These are phyloP conservation scores for Antheraea pernyi DNA, from an alignment of 1,140 invertebrate genomes.

Conservation along the genomic window DNA sequence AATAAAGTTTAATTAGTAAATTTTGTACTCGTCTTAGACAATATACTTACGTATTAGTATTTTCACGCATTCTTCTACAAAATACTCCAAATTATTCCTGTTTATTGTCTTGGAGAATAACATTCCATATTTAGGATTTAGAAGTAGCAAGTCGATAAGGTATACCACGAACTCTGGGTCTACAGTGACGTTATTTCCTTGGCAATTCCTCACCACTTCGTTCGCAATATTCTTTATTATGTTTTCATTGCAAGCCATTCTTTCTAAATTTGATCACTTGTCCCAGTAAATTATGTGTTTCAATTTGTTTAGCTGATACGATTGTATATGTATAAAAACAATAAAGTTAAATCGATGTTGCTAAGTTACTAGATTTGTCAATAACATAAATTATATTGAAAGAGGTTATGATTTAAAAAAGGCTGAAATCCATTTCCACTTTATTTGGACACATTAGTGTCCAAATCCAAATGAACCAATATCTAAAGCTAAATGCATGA, in stretches of 20 bases:
- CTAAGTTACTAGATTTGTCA: neutral
- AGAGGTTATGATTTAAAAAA: no score
- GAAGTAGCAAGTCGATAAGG: slow-evolving; percentile 68
- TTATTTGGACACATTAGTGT: no score
- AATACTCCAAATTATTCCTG: slow-evolving; percentile 69
- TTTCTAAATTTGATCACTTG: neutral
- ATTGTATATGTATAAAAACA: slow-evolving; percentile 20
- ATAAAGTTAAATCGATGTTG: slow-evolving; percentile 9
- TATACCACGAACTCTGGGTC: slow-evolving; percentile 63
- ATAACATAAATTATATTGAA: no score
- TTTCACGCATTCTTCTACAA: slow-evolving; percentile 70
- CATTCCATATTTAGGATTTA: slow-evolving; percentile 78
- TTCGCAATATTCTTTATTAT: slow-evolving; percentile 76
- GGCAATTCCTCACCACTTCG: slow-evolving; percentile 70
- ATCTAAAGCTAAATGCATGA: no score
- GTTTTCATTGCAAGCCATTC: slow-evolving; percentile 68
- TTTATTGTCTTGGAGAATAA: slow-evolving; percentile 63
- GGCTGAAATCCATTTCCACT: no score
- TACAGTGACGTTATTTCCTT: slow-evolving; percentile 40
- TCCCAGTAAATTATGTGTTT: neutral
- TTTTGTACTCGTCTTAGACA: no score
- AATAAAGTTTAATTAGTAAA: no score
- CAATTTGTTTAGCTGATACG: neutral
- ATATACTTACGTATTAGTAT: slow-evolving; percentile 64
- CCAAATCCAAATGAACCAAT: no score